Percentiles rank a stretch among this genome's conserved stretches.
phyloP scores from a whole-genome alignment of 2,113 vertebrate genomes.

The Microtus richardsoni region DNA sequence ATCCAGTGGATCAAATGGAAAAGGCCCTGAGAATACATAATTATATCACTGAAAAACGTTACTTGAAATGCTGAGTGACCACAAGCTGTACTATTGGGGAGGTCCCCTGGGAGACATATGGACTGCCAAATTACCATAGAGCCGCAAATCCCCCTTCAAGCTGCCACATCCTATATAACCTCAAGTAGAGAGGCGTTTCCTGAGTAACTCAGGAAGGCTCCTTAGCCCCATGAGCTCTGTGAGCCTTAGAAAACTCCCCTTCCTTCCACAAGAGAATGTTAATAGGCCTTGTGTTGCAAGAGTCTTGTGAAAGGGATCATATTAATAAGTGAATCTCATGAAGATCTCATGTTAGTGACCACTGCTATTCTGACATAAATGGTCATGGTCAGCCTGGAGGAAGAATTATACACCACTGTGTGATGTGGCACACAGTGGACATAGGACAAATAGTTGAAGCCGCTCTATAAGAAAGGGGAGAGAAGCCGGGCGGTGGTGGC shows the following conservation, averaged over 20 bases:
- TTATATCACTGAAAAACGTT: background rate
- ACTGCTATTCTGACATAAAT: background rate
- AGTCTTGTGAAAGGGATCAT: background rate
- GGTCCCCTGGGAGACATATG: background rate
- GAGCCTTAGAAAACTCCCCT: background rate
- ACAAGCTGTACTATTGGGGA: too few species aligned
- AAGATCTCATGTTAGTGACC: background rate
- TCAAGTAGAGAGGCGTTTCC: background rate
- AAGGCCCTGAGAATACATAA: background rate
- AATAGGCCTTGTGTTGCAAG: background rate
- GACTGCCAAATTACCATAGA: background rate
- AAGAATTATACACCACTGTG: background rate
- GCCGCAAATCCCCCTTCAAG: background rate
- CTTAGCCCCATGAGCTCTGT: background rate
- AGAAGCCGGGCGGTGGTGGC: background rate
- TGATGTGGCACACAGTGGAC: background rate
- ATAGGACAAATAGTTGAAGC: background rate
- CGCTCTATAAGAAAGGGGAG: background rate
- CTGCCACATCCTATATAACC: background rate
- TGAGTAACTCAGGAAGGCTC: background rate
- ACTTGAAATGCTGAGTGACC: background rate
- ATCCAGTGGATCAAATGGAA: background rate
- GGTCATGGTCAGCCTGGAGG: too few species aligned
- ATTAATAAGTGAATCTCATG: background rate
- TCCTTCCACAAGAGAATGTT: background rate